A percentile compares a stretch with the other conserved stretches of the same genome.
These are phyloP conservation scores for Lethenteron reissneri DNA, from an alignment of 2,113 vertebrate species.

Conservation along the genomic window DNA sequence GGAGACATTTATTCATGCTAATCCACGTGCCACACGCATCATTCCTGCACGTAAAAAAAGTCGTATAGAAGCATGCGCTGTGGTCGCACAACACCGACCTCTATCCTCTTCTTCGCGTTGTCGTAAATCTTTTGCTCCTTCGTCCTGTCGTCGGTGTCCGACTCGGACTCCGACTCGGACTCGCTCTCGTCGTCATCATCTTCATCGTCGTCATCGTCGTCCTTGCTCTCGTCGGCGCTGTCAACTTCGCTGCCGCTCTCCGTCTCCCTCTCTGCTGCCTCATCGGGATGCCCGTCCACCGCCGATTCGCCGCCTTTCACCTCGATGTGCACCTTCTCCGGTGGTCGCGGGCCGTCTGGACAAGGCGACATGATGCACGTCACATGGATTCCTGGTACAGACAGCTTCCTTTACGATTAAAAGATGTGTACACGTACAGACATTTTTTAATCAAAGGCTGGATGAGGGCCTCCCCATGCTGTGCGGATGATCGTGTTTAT, in stretches of 20 bases:
- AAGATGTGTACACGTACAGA: no score
- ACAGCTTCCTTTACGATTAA: no score
- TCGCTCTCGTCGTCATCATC: slow-evolving; percentile 31
- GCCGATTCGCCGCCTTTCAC: no score
- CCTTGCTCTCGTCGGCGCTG: slow-evolving; percentile 17
- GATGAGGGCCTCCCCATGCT: no score
- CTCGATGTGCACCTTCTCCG: no score
- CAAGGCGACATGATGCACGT: no score
- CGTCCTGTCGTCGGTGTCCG: slow-evolving; percentile 55
- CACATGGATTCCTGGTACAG: no score
- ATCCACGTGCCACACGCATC: background rate
- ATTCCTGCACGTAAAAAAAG: background rate
- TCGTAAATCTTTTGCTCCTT: slow-evolving; percentile 79
- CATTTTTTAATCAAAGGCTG: no score
- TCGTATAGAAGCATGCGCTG: background rate
- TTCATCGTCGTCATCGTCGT: slow-evolving; percentile 15
- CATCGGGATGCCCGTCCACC: background rate
- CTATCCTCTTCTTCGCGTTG: slow-evolving; percentile 70
- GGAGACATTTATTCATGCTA: no score
- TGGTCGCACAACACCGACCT: slow-evolving; percentile 28
- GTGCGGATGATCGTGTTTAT: no score
- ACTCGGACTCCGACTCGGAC: slow-evolving; percentile 50
- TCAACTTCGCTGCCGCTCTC: slow-evolving; percentile 15
- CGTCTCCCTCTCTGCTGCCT: background rate
- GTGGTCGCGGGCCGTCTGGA: no score